phyloP scores from a whole-genome alignment of 2,888 invertebrate species.

The Papilio elwesi region DNA sequence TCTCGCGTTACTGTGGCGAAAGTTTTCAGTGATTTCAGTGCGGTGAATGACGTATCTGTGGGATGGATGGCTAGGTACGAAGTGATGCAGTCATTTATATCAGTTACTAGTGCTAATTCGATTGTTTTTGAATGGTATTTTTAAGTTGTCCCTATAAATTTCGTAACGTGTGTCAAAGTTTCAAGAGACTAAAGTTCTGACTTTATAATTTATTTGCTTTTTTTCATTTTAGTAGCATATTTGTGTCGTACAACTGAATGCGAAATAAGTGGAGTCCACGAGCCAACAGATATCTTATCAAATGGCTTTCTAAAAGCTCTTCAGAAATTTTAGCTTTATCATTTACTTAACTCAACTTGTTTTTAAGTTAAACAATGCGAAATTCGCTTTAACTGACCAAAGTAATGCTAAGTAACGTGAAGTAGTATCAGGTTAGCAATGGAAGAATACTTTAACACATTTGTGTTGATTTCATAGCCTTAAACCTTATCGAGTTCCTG shows the following conservation, averaged over 20 bases:
- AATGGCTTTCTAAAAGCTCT: constrained; percentile 26
- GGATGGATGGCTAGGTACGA: constrained; percentile 56
- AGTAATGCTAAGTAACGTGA: neutral
- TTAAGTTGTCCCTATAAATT: neutral
- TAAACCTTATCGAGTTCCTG: too few relatives aligned
- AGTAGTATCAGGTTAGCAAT: neutral
- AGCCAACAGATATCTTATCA: constrained; percentile 13
- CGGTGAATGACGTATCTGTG: constrained; percentile 43
- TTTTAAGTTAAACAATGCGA: neutral
- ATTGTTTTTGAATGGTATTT: neutral
- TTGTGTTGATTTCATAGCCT: too few relatives aligned
- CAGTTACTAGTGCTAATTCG: neutral
- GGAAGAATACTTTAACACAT: too few relatives aligned
- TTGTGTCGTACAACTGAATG: neutral
- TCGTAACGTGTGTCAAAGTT: neutral
- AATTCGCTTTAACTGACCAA: neutral
- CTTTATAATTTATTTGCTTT: neutral
- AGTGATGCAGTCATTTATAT: neutral
- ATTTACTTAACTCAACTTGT: neutral
- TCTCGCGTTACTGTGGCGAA: constrained; percentile 48
- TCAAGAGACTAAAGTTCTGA: too few relatives aligned
- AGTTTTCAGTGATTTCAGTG: constrained; percentile 41
- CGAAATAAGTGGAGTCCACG: neutral
- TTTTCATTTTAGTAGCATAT: neutral
- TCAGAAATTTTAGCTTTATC: constrained; percentile 2